Base-by-base conservation (phyloP, 2,888 invertebrate genomes). In the Baccha elongata region DNA sequence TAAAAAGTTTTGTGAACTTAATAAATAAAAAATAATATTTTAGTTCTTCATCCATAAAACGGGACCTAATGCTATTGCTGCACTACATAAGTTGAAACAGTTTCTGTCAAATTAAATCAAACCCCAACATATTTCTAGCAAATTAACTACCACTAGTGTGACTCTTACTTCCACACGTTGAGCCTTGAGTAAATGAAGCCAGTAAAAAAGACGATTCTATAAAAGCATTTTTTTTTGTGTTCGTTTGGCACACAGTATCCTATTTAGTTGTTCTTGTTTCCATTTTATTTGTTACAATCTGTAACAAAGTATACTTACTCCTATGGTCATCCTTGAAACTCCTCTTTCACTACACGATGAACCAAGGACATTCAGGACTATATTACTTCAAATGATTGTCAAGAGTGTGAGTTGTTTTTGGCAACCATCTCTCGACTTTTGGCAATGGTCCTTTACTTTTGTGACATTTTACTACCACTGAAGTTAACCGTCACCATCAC, bases 351-450 rank as follows among this genome's bases (percentile, higher is more conserved):
- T 5, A 7, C 10, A 15, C 17, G 5, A 46, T n/a, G 23, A 23
- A 29, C 26, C 15, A 68, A 68, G 52, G 35, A 62, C 69, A 68
- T 60, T 21, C 40, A 10, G 1, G 37, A 42, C 74, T 74, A 74
- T 75, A 74, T 75, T 62, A 69, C 62, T 69, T 62, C 37, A 55
- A 75, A 62, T 40, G 35, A 37, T 48, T 62, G 21, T 26, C 17
- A n/a, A 21, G 29, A n/a, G 29, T 32, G 29, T 32, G 26, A 42
- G 26, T 58, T 11, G 13, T 58, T 60, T 74, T 67, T 42, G 67
- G 35, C 68, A 69, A 62, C 53, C 60, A 53, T 4, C 11, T 8
- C 8, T 69, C 15, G 60, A 67, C 74, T 65, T 65, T 50, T 37
- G 58, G 50, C 52, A 42, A 46, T 62, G 60, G 62, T 52, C 37